Evolutionary conservation across 2,113 vertebrate species (phyloP).

Genomic region (Burhinus oedicnemus): DNA sequence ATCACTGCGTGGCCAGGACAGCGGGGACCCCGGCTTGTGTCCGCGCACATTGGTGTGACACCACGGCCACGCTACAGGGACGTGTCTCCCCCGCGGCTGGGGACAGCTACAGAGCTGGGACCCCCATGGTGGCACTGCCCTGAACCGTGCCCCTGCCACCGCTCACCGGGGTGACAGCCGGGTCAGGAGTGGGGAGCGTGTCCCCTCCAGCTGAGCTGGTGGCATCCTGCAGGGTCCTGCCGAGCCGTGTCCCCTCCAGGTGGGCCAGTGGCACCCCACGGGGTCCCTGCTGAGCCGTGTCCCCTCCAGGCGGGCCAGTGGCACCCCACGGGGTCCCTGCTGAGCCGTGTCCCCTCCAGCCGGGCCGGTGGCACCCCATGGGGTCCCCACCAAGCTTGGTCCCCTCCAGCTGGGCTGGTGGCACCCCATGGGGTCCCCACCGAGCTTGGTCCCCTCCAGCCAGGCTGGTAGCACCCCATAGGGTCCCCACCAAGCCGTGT

Average conservation of each 20-base stretch:
- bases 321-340: neutral
- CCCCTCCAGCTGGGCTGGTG: neutral
- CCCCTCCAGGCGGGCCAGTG: neutral
- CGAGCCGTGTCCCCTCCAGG: neutral
- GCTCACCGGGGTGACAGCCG: neutral
- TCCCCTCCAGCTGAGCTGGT: neutral
- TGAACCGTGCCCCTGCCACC: neutral
- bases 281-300: neutral
- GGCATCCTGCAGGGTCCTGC: neutral
- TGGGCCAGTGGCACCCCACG: neutral
- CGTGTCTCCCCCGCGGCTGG: neutral
- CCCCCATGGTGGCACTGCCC: neutral
- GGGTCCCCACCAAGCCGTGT: neutral
- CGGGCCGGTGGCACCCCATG: neutral
- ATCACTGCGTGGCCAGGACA: neutral
- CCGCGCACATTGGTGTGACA: neutral
- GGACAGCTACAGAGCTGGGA: neutral
- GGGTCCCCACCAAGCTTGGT: neutral
- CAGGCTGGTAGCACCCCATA: neutral
- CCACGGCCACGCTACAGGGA: neutral
- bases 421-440: neutral
- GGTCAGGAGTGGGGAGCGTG: neutral
- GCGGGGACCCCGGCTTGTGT: neutral
- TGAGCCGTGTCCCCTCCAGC: neutral
- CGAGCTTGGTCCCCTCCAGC: neutral